Evolutionary conservation across 2,888 invertebrate species (phyloP).

Genomic region (Hydraecia micacea): DNA sequence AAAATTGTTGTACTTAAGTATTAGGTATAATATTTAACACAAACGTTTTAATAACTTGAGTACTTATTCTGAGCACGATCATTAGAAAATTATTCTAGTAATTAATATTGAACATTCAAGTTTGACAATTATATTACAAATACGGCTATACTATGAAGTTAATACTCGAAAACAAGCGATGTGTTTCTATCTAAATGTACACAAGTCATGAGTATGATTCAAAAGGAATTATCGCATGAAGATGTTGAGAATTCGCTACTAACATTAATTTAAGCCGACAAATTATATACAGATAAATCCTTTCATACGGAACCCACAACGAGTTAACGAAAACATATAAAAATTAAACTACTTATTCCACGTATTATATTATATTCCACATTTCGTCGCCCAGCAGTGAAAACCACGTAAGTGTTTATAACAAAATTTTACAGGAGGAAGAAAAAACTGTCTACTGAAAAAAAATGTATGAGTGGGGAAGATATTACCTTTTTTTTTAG

Average conservation of each 20-base stretch:
- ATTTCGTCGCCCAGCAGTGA: no score
- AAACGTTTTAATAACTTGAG: conserved; percentile 16
- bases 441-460: no score
- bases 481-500: no score
- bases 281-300: conserved; percentile 64
- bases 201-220: conserved; percentile 43
- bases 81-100: conserved; percentile 35
- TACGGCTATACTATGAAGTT: conserved; percentile 41
- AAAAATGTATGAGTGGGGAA: no score
- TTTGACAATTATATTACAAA: conserved; percentile 46
- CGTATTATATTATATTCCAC: conserved; percentile 46
- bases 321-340: conserved; percentile 52
- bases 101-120: conserved; percentile 46
- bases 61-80: conserved; percentile 51
- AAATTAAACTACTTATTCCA: conserved; percentile 62
- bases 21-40: conserved; percentile 16
- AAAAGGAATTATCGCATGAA: conserved; percentile 44
- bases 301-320: conserved; percentile 45
- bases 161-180: conserved; percentile 52
- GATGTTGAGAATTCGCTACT: conserved; percentile 43
- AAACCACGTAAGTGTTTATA: no score
- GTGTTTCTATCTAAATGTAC: conserved; percentile 52
- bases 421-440: no score
- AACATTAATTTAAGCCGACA: conserved; percentile 42
- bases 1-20: conserved; percentile 44